These are phyloP conservation scores for Macrotrachela quadricornifera DNA, from an alignment of 1,140 invertebrate species.

Conservation along the genomic window DNA sequence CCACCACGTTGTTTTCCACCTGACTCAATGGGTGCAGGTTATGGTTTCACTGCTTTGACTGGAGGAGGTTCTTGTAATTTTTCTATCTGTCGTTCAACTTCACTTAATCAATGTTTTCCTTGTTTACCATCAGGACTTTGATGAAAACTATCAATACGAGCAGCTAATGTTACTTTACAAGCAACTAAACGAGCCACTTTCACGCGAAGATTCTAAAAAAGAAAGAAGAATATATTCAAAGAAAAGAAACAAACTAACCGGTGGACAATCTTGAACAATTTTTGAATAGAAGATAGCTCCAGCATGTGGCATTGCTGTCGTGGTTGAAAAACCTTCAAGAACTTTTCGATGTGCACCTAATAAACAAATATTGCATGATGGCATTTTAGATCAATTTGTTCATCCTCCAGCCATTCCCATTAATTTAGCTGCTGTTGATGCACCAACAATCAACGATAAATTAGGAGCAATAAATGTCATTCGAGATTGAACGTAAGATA, in stretches of 20 bases:
- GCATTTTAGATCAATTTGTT: constrained; percentile 85
- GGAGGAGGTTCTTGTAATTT: constrained; percentile 92
- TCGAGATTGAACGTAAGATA: constrained; percentile 87
- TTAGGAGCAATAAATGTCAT: constrained; percentile 99
- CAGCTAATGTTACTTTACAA: constrained; percentile 73
- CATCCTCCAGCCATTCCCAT: constrained; percentile 88
- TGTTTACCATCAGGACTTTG: constrained; percentile 67
- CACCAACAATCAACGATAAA: constrained; percentile 77
- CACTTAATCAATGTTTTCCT: constrained; percentile 57
- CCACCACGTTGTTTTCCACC: constrained; percentile 87
- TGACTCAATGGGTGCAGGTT: constrained; percentile 89
- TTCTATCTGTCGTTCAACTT: constrained; percentile 88
- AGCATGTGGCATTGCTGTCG: constrained; percentile 67
- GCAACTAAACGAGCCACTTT: constrained; percentile 81
- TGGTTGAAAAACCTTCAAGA: constrained; percentile 52
- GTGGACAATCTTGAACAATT: constrained; percentile 77
- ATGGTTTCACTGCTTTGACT: constrained; percentile 58
- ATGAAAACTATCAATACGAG: constrained; percentile 79
- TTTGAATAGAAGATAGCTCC: constrained; percentile 88
- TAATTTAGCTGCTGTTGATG: constrained; percentile 84
- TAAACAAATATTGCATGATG: constrained; percentile 76
- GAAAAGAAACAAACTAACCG: too few relatives aligned
- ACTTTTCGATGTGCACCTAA: constrained; percentile 24
- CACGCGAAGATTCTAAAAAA: constrained; percentile 61
- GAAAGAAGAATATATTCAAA: too few relatives aligned